Evolutionary conservation across 30 jellyfish, hydroid and myxozoan genomes (phyloP).

Genomic region (Catostylus mosaicus): DNA sequence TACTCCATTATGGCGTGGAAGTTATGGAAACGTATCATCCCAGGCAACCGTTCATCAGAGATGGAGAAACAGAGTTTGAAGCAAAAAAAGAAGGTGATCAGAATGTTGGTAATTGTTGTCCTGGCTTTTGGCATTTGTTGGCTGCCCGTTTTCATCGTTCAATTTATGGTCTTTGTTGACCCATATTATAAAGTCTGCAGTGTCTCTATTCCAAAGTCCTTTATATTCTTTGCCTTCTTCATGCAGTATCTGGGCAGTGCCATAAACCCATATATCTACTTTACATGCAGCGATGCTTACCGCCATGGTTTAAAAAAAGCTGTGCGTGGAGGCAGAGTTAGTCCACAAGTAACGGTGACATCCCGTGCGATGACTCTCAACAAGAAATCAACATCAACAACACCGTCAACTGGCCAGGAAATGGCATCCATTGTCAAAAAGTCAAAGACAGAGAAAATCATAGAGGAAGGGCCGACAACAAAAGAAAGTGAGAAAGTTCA

Average conservation of each 20-base stretch:
- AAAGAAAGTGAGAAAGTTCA: too few relatives aligned
- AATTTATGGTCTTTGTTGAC: conserved; percentile 56
- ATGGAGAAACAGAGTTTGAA: conserved; percentile 10
- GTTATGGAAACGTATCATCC: conserved; percentile 65
- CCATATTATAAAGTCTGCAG: conserved; percentile 59
- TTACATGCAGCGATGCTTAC: conserved; percentile 71
- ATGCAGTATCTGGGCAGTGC: conserved; percentile 84
- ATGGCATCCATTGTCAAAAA: too few relatives aligned
- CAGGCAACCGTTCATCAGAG: conserved; percentile 52
- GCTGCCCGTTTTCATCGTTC: conserved; percentile 75
- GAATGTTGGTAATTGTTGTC: conserved; percentile 69
- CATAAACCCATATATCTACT: conserved; percentile 76
- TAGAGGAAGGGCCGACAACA: too few relatives aligned
- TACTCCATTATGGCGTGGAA: conserved; percentile 66
- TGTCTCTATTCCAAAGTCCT: conserved; percentile 50
- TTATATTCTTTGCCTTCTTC: conserved; percentile 53
- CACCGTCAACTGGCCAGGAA: conserved; percentile 7
- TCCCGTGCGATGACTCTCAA: background rate
- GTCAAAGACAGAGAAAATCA: too few relatives aligned
- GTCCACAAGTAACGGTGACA: conserved; percentile 1
- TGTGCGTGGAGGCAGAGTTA: conserved; percentile 6
- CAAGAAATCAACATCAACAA: background rate
- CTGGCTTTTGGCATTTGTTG: conserved; percentile 78
- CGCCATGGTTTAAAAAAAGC: conserved; percentile 60
- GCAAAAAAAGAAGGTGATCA: conserved; percentile 68